A percentile compares a stretch with the other conserved stretches of the same genome.
phyloP scores from a whole-genome alignment of 2,113 vertebrate genomes.

The Oceanodroma tethys region DNA sequence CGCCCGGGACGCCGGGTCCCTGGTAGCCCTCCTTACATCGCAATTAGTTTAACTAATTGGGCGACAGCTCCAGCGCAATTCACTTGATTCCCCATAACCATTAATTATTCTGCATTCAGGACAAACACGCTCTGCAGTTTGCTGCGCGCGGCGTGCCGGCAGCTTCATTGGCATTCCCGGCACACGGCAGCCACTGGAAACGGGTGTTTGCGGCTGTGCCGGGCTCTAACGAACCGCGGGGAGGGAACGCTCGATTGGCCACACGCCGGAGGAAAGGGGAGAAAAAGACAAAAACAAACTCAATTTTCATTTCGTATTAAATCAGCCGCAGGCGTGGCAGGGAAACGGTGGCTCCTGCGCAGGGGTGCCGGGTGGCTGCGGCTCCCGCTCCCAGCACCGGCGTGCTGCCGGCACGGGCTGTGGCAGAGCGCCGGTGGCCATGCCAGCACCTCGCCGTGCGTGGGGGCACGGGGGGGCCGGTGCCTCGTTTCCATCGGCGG shows the following conservation, averaged over 20 bases:
- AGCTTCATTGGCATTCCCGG: conserved; percentile 56
- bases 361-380: rapidly evolving
- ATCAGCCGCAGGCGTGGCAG: rapidly evolving
- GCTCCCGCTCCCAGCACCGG: rapidly evolving
- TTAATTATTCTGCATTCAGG: neutral
- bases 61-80: neutral
- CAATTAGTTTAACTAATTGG: conserved; percentile 25
- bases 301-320: rapidly evolving
- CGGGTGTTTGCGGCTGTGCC: neutral
- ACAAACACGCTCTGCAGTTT: neutral
- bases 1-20: neutral
- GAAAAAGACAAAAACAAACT: neutral
- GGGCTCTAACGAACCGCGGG: neutral
- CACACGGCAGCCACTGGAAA: neutral
- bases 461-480: rapidly evolving
- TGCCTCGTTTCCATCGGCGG: rapidly evolving
- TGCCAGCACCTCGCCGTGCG: rapidly evolving
- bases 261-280: rapidly evolving
- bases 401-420: rapidly evolving
- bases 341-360: rapidly evolving
- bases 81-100: neutral
- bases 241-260: neutral
- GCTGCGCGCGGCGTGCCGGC: neutral
- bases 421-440: rapidly evolving
- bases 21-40: neutral